Evolutionary conservation across 1,140 invertebrate species (phyloP).

Genomic region (Chrysopa pallens): DNA sequence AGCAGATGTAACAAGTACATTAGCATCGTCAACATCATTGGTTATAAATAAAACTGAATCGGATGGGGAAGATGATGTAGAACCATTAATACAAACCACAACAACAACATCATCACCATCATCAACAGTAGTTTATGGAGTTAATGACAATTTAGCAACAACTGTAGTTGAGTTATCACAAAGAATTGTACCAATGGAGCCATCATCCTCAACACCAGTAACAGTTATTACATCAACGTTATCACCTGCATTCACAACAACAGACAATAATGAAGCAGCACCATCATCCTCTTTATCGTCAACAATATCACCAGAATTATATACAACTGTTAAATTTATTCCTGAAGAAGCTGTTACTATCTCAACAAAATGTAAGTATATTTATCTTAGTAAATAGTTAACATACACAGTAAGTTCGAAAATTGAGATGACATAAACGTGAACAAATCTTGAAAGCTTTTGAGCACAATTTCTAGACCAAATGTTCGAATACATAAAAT

Average conservation of each 20-base stretch:
- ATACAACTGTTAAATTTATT: neutral
- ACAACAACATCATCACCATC: too few relatives aligned
- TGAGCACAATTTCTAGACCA: too few relatives aligned
- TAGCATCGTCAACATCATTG: conserved; percentile 1
- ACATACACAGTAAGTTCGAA: too few relatives aligned
- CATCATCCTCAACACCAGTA: neutral
- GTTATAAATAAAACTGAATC: neutral
- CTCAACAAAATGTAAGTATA: neutral
- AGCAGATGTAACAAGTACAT: conserved; percentile 18
- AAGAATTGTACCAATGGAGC: neutral
- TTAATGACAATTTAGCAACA: neutral
- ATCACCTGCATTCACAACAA: too few relatives aligned
- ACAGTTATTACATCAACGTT: too few relatives aligned
- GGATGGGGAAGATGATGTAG: too few relatives aligned
- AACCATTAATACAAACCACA: too few relatives aligned
- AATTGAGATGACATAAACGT: too few relatives aligned
- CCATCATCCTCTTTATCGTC: neutral
- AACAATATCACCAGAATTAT: neutral
- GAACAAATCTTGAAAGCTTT: too few relatives aligned
- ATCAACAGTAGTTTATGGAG: too few relatives aligned
- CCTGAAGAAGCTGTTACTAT: neutral
- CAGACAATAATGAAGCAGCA: too few relatives aligned
- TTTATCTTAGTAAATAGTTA: neutral
- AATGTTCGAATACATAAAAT: too few relatives aligned
- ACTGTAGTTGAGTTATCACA: neutral